A percentile compares a stretch with the other conserved stretches of the same genome.
Conservation (phyloP, 2,888 invertebrate genomes). For the Acanthococcus lagerstroemiae region DNA sequence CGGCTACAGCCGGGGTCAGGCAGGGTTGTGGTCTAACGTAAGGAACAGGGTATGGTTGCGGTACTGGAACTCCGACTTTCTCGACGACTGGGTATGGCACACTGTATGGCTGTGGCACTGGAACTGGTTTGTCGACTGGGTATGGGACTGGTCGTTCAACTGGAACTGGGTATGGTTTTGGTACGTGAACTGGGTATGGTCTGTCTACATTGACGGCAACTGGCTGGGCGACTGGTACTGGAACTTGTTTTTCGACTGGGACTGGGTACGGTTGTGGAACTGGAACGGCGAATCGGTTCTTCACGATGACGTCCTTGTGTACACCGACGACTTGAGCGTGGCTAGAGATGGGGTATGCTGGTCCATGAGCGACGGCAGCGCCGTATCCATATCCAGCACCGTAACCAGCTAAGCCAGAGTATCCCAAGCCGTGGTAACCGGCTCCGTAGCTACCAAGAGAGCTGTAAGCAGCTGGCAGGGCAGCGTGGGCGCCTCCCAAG, state of each 20-base stretch:
- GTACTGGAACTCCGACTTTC: constrained; percentile 38
- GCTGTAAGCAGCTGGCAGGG: neutral
- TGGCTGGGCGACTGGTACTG: constrained; percentile 36
- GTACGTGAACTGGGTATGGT: constrained; percentile 38
- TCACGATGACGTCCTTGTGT: constrained; percentile 33
- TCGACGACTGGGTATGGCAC: constrained; percentile 38
- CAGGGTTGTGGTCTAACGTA: constrained; percentile 5
- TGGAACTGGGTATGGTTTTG: constrained; percentile 37
- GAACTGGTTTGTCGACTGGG: constrained; percentile 38
- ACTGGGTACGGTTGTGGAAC: constrained; percentile 41
- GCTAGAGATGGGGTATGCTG: constrained; percentile 24
- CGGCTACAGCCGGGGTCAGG: constrained; percentile 8
- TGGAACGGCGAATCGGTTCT: constrained; percentile 35
- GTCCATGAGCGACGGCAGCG: constrained; percentile 6
- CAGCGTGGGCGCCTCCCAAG: neutral
- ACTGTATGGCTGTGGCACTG: constrained; percentile 38
- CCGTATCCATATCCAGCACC: constrained; percentile 18
- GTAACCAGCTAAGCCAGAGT: neutral
- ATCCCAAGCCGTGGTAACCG: neutral
- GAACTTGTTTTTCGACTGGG: constrained; percentile 59
- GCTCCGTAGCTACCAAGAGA: constrained; percentile 10
- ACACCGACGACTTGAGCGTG: constrained; percentile 7
- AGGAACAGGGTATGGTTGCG: constrained; percentile 37
- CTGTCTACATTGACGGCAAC: constrained; percentile 37
- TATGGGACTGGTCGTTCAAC: constrained; percentile 37